Evolutionary conservation across 2,888 invertebrate genomes (phyloP).

Genomic region (Lycocerus yunnanus): DNA sequence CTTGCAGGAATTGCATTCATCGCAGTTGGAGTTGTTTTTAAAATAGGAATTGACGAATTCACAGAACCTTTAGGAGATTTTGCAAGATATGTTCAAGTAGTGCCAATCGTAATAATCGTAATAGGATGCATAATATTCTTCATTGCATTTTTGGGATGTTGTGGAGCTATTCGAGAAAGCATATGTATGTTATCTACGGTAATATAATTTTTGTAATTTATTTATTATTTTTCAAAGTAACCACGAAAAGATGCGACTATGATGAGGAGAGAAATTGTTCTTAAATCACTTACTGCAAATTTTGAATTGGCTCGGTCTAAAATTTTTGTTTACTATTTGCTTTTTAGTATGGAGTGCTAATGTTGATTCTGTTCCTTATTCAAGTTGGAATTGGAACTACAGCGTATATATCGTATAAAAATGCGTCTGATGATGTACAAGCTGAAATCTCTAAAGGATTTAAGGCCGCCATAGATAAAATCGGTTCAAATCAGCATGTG

Average conservation of each 20-base stretch:
- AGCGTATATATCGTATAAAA: neutral
- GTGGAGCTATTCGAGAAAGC: slow-evolving; percentile 54
- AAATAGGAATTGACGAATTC: slow-evolving; percentile 57
- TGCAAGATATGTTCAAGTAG: slow-evolving; percentile 54
- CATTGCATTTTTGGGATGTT: slow-evolving; percentile 55
- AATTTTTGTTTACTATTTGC: neutral
- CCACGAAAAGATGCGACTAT: neutral
- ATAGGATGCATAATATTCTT: slow-evolving; percentile 67
- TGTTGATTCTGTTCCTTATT: neutral
- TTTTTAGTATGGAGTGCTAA: neutral
- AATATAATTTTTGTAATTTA: slow-evolving; percentile 5
- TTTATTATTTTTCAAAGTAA: neutral
- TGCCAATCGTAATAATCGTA: slow-evolving; percentile 69
- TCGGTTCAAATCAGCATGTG: neutral
- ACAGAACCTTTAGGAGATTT: slow-evolving; percentile 48
- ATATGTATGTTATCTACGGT: slow-evolving; percentile 53
- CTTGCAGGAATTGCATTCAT: neutral
- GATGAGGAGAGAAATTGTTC: neutral
- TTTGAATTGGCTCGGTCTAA: neutral
- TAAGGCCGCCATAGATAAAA: neutral
- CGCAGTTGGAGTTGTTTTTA: slow-evolving; percentile 59
- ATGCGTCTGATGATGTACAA: neutral
- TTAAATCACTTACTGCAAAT: neutral
- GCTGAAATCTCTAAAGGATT: neutral
- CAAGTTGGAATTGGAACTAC: neutral